phyloP scores from a whole-genome alignment of 2,113 vertebrate species.

The Ammospiza nelsoni region DNA sequence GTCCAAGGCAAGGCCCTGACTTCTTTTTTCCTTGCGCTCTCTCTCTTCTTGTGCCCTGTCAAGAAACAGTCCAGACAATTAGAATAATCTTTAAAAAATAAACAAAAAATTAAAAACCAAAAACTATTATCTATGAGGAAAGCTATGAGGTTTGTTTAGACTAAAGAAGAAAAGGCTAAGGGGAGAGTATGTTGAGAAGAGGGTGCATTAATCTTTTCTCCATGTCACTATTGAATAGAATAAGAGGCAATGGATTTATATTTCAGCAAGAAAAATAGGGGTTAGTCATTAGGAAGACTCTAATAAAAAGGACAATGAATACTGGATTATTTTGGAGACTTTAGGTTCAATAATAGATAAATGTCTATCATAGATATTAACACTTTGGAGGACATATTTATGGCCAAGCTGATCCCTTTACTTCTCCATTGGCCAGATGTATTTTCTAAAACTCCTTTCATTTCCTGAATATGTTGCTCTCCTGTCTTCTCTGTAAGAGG shows the following conservation, averaged over 20 bases:
- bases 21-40: neutral
- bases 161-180: neutral
- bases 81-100: neutral
- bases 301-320: neutral
- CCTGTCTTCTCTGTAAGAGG: neutral
- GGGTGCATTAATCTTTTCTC: neutral
- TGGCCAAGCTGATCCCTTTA: neutral
- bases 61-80: neutral
- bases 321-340: neutral
- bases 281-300: neutral
- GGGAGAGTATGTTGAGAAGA: neutral
- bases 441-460: neutral
- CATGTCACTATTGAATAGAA: neutral
- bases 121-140: neutral
- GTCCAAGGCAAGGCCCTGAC: neutral
- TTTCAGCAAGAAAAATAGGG: neutral
- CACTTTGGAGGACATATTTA: neutral
- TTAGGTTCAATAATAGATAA: neutral
- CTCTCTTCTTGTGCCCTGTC: neutral
- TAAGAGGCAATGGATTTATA: neutral
- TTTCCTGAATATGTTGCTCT: neutral
- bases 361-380: neutral
- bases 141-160: neutral
- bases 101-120: rapidly evolving
- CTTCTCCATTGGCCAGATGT: neutral